A percentile compares a stretch with the other conserved stretches of the same genome.
These are phyloP conservation scores for Scelioninae gen. 1 DNA, from an alignment of 2,888 invertebrate species.

Conservation along the genomic window DNA sequence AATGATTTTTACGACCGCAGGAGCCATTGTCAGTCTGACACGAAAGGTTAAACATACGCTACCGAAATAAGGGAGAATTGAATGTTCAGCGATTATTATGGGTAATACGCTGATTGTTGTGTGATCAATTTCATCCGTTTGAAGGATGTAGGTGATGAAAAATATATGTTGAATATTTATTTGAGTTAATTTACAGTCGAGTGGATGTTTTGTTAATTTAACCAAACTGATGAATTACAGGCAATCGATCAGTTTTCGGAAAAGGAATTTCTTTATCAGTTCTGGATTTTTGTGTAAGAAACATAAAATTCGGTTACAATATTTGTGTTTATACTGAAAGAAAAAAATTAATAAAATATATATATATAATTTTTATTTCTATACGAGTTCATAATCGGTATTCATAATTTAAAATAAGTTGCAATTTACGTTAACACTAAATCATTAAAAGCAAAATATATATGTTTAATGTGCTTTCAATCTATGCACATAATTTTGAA, in stretches of 20 bases:
- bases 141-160: constrained; percentile 39
- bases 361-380: constrained; percentile 9
- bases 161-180: constrained; percentile 30
- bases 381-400: constrained; percentile 3
- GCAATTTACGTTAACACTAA: constrained; percentile 31
- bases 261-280: not conserved
- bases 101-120: constrained; percentile 23
- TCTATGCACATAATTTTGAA: constrained; percentile 65
- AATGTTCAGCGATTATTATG: constrained; percentile 40
- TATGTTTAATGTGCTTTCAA: constrained; percentile 44
- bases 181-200: constrained; percentile 23
- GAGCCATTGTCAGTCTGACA: constrained; percentile 53
- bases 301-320: too few relatives aligned
- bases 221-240: constrained; percentile 11
- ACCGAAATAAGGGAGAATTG: constrained; percentile 48
- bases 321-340: too few relatives aligned
- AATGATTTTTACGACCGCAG: constrained; percentile 55
- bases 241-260: not conserved
- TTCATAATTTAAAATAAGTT: constrained; percentile 28
- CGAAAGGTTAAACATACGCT: constrained; percentile 59
- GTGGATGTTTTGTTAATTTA: constrained; percentile 39
- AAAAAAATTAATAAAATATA: too few relatives aligned
- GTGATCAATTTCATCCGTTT: constrained; percentile 31
- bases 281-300: not conserved
- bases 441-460: constrained; percentile 44